Conservation (phyloP, 2,888 invertebrate genomes). For the Escarpia spicata region DNA sequence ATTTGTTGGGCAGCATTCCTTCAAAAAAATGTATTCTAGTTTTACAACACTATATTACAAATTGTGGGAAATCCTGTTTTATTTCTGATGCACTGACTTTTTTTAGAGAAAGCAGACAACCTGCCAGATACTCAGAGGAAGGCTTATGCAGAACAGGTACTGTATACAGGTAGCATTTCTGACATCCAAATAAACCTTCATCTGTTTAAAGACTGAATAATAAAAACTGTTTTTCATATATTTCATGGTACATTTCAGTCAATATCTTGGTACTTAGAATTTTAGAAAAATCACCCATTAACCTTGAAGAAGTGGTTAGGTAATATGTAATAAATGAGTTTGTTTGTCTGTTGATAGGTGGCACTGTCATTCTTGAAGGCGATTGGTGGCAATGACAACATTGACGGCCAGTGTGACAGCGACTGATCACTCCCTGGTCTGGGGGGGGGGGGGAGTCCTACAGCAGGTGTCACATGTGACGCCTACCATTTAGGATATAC, state of each 20-base stretch:
- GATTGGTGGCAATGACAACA: constrained; percentile 78
- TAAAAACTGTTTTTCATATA: too few relatives aligned
- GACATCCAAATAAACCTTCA: background rate
- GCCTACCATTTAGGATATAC: background rate
- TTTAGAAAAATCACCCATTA: background rate
- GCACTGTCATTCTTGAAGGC: constrained; percentile 80
- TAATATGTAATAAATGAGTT: background rate
- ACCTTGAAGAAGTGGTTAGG: background rate
- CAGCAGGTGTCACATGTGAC: background rate
- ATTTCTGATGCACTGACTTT: constrained; percentile 18
- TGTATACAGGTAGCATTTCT: background rate
- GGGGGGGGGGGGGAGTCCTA: background rate
- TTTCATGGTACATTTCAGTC: too few relatives aligned
- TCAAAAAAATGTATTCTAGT: too few relatives aligned
- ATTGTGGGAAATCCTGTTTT: background rate
- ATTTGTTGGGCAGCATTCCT: too few relatives aligned
- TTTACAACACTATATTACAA: background rate
- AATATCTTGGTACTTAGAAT: too few relatives aligned
- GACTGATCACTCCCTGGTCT: constrained; percentile 31
- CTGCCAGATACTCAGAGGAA: constrained; percentile 75
- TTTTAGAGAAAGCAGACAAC: constrained; percentile 70
- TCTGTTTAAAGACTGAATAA: background rate
- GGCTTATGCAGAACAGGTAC: constrained; percentile 75
- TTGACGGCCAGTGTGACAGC: constrained; percentile 59
- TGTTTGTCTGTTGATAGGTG: constrained; percentile 63